Conservation (phyloP, 2,888 invertebrate genomes). For the Liopterus haemorrhoidalis region DNA sequence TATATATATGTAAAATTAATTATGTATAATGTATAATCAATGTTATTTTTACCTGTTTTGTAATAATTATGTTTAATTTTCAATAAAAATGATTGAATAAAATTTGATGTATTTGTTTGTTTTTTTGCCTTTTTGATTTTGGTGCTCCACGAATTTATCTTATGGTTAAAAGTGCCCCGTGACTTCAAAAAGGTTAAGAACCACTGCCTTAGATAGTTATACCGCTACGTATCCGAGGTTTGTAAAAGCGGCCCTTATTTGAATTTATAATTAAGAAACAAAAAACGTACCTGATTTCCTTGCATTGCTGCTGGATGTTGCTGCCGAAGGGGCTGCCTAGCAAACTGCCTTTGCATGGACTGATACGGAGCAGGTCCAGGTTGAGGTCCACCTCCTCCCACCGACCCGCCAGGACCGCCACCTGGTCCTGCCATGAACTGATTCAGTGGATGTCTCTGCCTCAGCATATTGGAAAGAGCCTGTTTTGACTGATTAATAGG, state of each 20-base stretch:
- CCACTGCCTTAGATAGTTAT: too few species aligned
- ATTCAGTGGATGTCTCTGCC: conserved; percentile 64
- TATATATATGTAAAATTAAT: too few species aligned
- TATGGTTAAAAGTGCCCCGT: too few species aligned
- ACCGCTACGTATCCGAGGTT: too few species aligned
- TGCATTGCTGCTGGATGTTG: conserved; percentile 44
- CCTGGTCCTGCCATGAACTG: conserved; percentile 45
- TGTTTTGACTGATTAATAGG: conserved; percentile 72
- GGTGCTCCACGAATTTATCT: too few species aligned
- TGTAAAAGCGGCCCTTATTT: neutral
- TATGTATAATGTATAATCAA: too few species aligned
- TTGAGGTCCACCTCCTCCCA: conserved; percentile 42
- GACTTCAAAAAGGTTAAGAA: too few species aligned
- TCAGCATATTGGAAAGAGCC: conserved; percentile 78
- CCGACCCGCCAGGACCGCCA: conserved; percentile 36
- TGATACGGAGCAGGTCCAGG: conserved; percentile 43
- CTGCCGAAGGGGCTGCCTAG: conserved; percentile 47
- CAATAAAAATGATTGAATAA: too few species aligned
- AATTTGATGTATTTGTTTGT: too few species aligned
- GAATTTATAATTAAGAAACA: neutral
- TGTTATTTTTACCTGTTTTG: too few species aligned
- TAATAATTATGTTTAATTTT: too few species aligned
- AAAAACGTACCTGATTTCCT: conserved; percentile 42
- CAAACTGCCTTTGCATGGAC: conserved; percentile 48
- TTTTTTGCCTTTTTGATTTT: too few species aligned